Conservation (phyloP, 1,140 invertebrate species). For the Cyrtorhinus lividipennis region DNA sequence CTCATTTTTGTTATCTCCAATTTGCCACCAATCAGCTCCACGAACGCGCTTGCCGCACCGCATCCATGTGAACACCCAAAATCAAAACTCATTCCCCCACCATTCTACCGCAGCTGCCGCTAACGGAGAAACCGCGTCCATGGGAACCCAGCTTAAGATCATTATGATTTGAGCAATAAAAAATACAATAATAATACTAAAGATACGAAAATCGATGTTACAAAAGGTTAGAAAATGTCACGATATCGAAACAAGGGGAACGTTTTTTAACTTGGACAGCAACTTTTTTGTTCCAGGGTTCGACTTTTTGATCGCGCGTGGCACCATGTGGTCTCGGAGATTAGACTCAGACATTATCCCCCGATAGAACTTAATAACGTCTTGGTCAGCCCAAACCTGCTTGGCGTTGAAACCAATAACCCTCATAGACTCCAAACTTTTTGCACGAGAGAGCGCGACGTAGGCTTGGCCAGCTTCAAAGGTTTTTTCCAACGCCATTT, state of each 20-base stretch:
- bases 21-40: no score
- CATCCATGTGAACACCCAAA: no score
- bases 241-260: constrained; percentile 1
- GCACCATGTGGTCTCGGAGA: neutral
- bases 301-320: neutral
- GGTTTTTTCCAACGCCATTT: constrained; percentile 76
- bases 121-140: no score
- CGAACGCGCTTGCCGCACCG: no score
- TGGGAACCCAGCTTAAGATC: no score
- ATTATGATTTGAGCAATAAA: no score
- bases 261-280: neutral
- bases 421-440: constrained; percentile 65
- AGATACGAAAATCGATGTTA: no score
- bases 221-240: neutral
- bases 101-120: no score
- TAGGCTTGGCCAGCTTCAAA: constrained; percentile 94
- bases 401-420: constrained; percentile 74
- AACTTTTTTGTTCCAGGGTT: neutral
- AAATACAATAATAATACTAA: no score
- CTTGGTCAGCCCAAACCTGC: constrained; percentile 77
- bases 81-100: no score
- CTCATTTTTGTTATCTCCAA: no score
- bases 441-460: constrained; percentile 82
- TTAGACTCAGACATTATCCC: constrained; percentile 23
- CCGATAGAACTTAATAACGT: constrained; percentile 74